Conservation (phyloP, 1,140 invertebrate species). For the Mizuhopecten yessoensis region DNA sequence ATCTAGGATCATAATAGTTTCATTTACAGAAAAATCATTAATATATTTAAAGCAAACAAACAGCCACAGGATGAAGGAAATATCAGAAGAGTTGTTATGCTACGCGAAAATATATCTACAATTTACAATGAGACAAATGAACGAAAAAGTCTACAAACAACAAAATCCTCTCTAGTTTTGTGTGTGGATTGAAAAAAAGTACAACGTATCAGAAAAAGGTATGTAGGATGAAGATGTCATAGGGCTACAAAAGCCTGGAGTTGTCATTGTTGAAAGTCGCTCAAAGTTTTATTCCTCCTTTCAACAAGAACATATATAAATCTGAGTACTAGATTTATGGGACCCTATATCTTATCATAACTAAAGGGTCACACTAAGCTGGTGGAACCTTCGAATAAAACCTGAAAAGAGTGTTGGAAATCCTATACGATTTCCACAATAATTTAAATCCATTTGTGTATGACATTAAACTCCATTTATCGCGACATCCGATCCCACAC, state of each 20-base stretch:
- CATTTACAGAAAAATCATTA: no score
- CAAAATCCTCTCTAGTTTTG: no score
- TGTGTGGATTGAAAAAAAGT: no score
- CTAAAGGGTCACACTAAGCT: slow-evolving; percentile 40
- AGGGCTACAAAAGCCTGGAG: neutral
- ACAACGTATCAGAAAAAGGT: no score
- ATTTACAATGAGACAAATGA: no score
- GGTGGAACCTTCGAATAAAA: slow-evolving; percentile 41
- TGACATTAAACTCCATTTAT: slow-evolving; percentile 53
- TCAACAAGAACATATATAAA: slow-evolving; percentile 28
- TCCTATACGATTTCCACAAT: slow-evolving; percentile 36
- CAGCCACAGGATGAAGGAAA: no score
- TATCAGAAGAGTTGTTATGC: no score
- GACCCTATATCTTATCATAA: slow-evolving; percentile 49
- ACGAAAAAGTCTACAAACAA: no score
- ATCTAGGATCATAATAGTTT: no score
- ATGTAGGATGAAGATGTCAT: neutral
- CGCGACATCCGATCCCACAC: slow-evolving; percentile 43
- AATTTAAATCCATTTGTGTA: slow-evolving; percentile 45
- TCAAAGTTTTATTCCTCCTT: neutral
- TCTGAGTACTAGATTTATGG: slow-evolving; percentile 30
- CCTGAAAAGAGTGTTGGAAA: slow-evolving; percentile 19
- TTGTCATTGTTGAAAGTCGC: neutral
- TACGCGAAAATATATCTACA: no score
- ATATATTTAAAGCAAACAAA: no score